Base-by-base conservation (phyloP, 2,888 invertebrate genomes). In the Palloptera scutellata region DNA sequence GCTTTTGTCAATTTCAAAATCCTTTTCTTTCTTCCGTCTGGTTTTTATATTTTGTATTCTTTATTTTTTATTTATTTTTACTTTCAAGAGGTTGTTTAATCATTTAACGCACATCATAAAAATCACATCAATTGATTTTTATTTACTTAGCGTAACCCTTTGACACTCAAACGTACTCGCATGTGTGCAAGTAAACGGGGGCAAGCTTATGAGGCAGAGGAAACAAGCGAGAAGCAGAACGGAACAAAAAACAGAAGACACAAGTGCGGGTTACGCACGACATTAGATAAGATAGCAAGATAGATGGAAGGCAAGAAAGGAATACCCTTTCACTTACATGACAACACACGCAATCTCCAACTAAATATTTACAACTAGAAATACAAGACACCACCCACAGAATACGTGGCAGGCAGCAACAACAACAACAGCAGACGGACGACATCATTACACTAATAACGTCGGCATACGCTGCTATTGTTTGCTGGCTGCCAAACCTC, bases 21-120 rank as follows among this genome's bases (percentile, higher is more conserved):
- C 45, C 55, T 41, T 52, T 43, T 52, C 30, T 45, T 61, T 40
- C 17, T 10, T 60, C 48, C 64, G 5, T 62, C 54, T 30, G 11
- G 53, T 55, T 51, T 45, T 45, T 43, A 11, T 15, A 41, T 42
- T 42, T 54, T 45, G 45, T 11, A 12, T 45, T 48, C 8, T 48
- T 48, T 48, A 8, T 5, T 13, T 48, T 48, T 13, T 48, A 15
- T 48, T 13, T 48, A 48, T 48, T 13, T 48, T 13, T 13, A 15
- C 15, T 79, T 78, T 79, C 81, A 79, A 78, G 77, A 77, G 80
- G 76, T 75, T 77, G 76, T 75, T 77, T 77, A 79, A 80, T 80
- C 80, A 80, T 81, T 80, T 80, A 80, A 81, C 78, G 76, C 76
- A 75, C 78, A 76, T 79, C 78, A 77, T 77, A 80, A 78, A 79